Evolutionary conservation across 2,113 vertebrate genomes (phyloP), one percentile per base, ranked within the genome.

Genomic region (Mirza zaza): DNA sequence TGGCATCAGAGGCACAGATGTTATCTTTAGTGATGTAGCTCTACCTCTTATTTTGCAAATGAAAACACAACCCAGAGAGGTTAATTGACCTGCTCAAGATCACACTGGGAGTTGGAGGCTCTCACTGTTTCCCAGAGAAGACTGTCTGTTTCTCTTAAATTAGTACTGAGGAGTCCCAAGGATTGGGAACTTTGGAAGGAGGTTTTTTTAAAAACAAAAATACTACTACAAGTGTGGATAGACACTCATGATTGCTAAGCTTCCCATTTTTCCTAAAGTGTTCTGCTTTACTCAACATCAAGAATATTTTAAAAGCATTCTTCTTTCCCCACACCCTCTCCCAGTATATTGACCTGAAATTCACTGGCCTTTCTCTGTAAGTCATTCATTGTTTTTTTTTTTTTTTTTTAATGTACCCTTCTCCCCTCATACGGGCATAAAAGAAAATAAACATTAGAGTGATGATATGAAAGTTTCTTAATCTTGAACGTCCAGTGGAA

Each of bases 1-100:
- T 94, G 61, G 67, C 57, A 29, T 95, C 90, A 68, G 65, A 96
- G 88, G 63, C 55, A 75, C 32, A 96, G 96, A 52, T 55, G 7
- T 75, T 84, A 77, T 90, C 48, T 77, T 92, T 61, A 80, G 85
- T 39, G 55, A 75, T 61, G 17, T 57, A 85, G 81, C 88, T 94
- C 89, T 84, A 4, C 61, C 52, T 94, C 71, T 96, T 39, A 71
- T 94, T 88, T 94, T 96, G 82, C 93, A 95, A 86, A 80, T 95
- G 89, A 95, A 95, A 97, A 70, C 93, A 82, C 42, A 94, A 68
- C 82, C 61, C 50, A 42, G 52, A 91, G 80, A 89, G 79, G 79
- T 90, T 96, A 79, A 97, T 85, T 96, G 92, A 67, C 76, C 50
- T 91, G 79, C 71, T 88, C 59, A 32, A 34, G 95, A 87, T 94